Evolutionary conservation across 2,113 vertebrate species (phyloP).

Genomic region (Erpornis zantholeuca): DNA sequence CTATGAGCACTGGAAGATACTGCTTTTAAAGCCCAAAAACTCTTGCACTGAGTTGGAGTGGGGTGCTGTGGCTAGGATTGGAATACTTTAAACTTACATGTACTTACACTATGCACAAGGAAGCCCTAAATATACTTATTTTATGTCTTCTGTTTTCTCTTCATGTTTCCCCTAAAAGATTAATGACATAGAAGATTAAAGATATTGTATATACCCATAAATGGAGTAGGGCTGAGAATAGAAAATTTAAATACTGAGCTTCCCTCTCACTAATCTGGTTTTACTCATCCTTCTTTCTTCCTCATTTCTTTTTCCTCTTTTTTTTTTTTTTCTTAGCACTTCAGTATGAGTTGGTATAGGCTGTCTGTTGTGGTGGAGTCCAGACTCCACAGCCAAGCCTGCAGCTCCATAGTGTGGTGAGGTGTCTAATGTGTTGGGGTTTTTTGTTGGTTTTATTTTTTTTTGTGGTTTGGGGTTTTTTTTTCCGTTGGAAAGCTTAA

Average conservation of each 20-base stretch:
- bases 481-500: neutral
- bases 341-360: neutral
- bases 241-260: neutral
- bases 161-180: neutral
- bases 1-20: neutral
- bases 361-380: neutral
- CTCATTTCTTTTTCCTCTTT: neutral
- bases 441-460: neutral
- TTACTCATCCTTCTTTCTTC: neutral
- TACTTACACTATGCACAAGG: neutral
- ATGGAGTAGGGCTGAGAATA: neutral
- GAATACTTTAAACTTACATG: neutral
- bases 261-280: neutral
- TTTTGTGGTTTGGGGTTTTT: neutral
- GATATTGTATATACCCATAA: neutral
- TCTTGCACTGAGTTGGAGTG: neutral
- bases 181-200: neutral
- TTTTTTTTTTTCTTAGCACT: neutral
- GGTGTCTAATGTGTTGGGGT: neutral
- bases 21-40: neutral
- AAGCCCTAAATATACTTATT: neutral
- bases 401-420: neutral
- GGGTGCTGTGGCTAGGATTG: neutral
- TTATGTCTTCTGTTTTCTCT: neutral
- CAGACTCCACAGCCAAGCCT: neutral